These are phyloP conservation scores for Hymenopus coronatus DNA, from an alignment of 2,888 invertebrate species.

Conservation along the genomic window DNA sequence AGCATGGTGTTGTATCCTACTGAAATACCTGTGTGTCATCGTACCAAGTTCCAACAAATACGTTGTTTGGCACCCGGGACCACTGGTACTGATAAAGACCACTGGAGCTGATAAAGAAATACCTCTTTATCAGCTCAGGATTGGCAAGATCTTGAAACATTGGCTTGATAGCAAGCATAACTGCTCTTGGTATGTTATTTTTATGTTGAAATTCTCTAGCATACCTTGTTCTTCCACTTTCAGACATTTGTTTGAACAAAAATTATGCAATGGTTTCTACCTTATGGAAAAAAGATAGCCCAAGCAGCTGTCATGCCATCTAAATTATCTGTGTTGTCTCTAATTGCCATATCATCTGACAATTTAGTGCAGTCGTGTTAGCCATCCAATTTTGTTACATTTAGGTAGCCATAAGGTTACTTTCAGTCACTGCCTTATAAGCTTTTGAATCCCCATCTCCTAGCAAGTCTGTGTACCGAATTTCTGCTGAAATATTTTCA, in stretches of 20 bases:
- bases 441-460: no score
- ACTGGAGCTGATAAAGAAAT: neutral
- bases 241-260: slow-evolving; percentile 23
- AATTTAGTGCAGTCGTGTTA: slow-evolving; percentile 6
- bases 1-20: neutral
- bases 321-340: slow-evolving; percentile 19
- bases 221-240: neutral
- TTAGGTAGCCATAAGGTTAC: no score
- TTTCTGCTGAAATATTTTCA: no score
- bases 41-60: neutral
- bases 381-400: no score
- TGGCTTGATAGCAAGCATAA: neutral
- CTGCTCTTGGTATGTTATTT: neutral
- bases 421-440: no score
- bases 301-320: slow-evolving; percentile 31
- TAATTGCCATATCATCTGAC: slow-evolving; percentile 28
- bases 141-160: neutral
- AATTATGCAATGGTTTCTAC: slow-evolving; percentile 27
- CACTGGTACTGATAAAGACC: no score
- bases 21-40: neutral
- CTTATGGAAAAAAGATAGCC: slow-evolving; percentile 32
- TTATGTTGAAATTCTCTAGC: neutral
- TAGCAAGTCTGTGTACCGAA: no score
- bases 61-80: neutral
- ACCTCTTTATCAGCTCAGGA: neutral